Conservation (phyloP, 1,140 invertebrate genomes). For the Sinonovacula constricta region DNA sequence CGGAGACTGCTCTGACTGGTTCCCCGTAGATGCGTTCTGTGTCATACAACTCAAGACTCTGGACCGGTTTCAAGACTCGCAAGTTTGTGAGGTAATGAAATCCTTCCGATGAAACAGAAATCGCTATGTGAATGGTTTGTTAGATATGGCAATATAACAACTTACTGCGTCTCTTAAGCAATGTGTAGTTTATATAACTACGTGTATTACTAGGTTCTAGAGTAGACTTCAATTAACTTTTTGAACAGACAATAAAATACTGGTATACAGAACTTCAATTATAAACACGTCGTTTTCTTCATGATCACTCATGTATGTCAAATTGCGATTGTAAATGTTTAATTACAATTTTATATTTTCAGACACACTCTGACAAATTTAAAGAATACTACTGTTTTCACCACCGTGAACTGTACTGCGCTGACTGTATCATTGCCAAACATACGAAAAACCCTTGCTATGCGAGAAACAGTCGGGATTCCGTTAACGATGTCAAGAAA, state of each 20-base stretch:
- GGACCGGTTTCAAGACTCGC: constrained; percentile 40
- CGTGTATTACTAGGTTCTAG: no score
- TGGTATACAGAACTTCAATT: no score
- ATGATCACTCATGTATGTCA: no score
- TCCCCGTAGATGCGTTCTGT: constrained; percentile 48
- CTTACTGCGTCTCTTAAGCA: no score
- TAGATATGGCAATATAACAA: no score
- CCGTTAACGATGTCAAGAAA: constrained; percentile 40
- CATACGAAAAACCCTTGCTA: constrained; percentile 36
- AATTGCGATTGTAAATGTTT: no score
- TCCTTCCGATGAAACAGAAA: no score
- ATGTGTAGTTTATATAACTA: no score
- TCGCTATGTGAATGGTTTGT: no score
- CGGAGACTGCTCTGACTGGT: constrained; percentile 46
- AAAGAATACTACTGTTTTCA: constrained; percentile 50
- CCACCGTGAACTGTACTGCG: constrained; percentile 41
- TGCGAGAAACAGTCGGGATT: constrained; percentile 24
- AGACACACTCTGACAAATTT: constrained; percentile 44
- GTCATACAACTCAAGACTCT: constrained; percentile 43
- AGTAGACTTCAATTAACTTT: no score
- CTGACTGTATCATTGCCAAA: constrained; percentile 46
- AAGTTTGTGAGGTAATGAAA: constrained; percentile 44
- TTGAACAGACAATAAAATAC: no score
- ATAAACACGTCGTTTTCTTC: no score
- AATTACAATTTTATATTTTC: neutral